Base-by-base conservation (phyloP, 2,113 vertebrate species). In the Triplophysa rosa region DNA sequence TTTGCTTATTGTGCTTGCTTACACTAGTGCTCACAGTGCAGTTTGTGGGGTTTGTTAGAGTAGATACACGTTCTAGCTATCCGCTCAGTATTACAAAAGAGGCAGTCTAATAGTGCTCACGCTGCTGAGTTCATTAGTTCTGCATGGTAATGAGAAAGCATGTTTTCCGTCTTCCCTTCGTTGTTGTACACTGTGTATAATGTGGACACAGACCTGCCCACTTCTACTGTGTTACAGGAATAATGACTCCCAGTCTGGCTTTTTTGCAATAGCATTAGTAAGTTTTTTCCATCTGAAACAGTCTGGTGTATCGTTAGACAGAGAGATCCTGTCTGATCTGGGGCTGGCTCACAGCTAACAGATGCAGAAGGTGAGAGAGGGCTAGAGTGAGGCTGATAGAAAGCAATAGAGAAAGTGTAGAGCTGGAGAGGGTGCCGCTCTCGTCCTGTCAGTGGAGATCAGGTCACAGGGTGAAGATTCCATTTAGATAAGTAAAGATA, bases 141-240 rank as follows among this genome's bases (percentile, higher is more conserved):
- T 81, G 84, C 82, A 86, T 86, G 67, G 71, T 79, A 86, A 83
- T 83, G 72, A 83, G 79, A 47, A 29, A 77, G 37, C 76, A 78
- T 84, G 83, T 78, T 85, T 83, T 88, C 88, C 87, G 84, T 71
- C 76, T 85, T 82, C 84, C 84, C 88, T 85, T 16, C 67, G 40
- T 90, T 87, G 89, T 90, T 91, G 88, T 89, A 86, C 86, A 82
- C 87, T 84, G 71, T 84, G 85, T 86, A 77, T 88, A 87, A 88
- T 89, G 84, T 80, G 67, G 84, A 90, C 89, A 89, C 58, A 78
- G 86, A 89, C 89, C 88, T 89, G 84, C 82, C 85, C 82, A n/a
- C 81, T 52, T 47, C 13, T 58, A 33, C 33, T 59, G 33, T 47
- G 24, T 40, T 75, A 29, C 67, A 69, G 59, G 33, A 64, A 54